Conservation (phyloP, 1,140 invertebrate genomes). For the Carcinoscorpius rotundicauda region DNA sequence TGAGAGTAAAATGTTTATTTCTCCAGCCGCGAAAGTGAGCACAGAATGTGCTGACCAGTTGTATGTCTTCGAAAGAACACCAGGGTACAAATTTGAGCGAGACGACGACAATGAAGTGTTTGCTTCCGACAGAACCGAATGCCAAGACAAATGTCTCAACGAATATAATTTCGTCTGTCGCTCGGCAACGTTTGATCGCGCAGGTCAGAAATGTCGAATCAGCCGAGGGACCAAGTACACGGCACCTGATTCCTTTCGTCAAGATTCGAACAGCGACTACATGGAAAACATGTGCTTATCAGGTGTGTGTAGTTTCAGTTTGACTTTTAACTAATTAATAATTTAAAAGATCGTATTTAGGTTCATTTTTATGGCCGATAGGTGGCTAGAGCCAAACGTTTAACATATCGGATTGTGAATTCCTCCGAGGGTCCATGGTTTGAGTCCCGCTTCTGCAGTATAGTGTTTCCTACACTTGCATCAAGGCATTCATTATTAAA, state of each 20-base stretch:
- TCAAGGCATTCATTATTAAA: too few relatives aligned
- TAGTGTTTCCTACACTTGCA: too few relatives aligned
- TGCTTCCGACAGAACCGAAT: conserved; percentile 63
- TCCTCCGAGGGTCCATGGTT: too few relatives aligned
- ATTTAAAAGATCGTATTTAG: too few relatives aligned
- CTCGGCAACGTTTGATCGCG: conserved; percentile 65
- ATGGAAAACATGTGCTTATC: conserved; percentile 81
- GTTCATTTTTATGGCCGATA: too few relatives aligned
- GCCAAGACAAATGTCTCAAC: conserved; percentile 77
- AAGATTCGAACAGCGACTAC: conserved; percentile 76
- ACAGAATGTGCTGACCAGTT: conserved; percentile 70
- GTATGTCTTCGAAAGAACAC: conserved; percentile 75
- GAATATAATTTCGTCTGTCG: conserved; percentile 63
- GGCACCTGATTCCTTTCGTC: conserved; percentile 58
- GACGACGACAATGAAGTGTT: conserved; percentile 42
- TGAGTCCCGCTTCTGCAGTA: too few relatives aligned
- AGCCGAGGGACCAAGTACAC: conserved; percentile 68
- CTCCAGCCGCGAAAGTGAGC: conserved; percentile 63
- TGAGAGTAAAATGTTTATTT: conserved; percentile 8
- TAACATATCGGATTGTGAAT: too few relatives aligned
- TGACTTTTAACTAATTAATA: background rate
- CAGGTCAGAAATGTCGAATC: conserved; percentile 58
- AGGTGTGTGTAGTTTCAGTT: conserved; percentile 41
- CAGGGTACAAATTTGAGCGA: conserved; percentile 38
- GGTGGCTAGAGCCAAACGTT: too few relatives aligned